Percentiles rank a stretch among this genome's conserved stretches.
Conservation (phyloP, 2,888 invertebrate genomes). For the Choreutis nemorana region DNA sequence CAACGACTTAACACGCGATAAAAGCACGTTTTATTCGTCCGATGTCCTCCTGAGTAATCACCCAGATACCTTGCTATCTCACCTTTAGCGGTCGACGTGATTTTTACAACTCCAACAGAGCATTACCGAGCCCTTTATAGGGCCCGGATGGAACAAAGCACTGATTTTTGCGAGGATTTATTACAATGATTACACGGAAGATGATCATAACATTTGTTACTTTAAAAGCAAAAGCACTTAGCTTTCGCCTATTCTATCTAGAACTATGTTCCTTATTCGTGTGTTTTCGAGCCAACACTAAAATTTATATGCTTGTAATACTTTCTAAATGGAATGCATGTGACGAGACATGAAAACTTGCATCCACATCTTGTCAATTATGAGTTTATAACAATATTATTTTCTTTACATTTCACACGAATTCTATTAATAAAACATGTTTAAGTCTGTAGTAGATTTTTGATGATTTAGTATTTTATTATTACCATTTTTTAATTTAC, state of each 20-base stretch:
- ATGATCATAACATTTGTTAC: background rate
- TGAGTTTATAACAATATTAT: too few species aligned
- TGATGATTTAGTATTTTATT: too few species aligned
- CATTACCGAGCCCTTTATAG: slow-evolving; percentile 21
- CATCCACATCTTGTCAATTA: too few species aligned
- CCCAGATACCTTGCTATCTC: slow-evolving; percentile 41
- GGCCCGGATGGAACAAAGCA: slow-evolving; percentile 12
- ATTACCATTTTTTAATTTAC: too few species aligned
- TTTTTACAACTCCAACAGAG: slow-evolving; percentile 28
- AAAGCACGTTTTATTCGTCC: slow-evolving; percentile 31
- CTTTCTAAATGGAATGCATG: too few species aligned
- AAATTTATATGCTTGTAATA: too few species aligned
- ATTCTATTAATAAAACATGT: too few species aligned
- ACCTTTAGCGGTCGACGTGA: slow-evolving; percentile 26
- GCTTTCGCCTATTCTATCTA: background rate
- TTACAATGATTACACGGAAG: slow-evolving; percentile 4
- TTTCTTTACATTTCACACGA: too few species aligned
- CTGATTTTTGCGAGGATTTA: slow-evolving; percentile 7
- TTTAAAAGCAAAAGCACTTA: background rate
- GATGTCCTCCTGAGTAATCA: slow-evolving; percentile 42
- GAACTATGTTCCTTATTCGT: background rate
- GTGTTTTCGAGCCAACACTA: background rate
- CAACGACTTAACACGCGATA: slow-evolving; percentile 22
- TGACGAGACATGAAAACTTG: too few species aligned
- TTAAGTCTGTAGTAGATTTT: too few species aligned